These are phyloP conservation scores for Lepilemur ruficaudatus DNA, from an alignment of 2,797 vertebrate species.

Conservation along the genomic window DNA sequence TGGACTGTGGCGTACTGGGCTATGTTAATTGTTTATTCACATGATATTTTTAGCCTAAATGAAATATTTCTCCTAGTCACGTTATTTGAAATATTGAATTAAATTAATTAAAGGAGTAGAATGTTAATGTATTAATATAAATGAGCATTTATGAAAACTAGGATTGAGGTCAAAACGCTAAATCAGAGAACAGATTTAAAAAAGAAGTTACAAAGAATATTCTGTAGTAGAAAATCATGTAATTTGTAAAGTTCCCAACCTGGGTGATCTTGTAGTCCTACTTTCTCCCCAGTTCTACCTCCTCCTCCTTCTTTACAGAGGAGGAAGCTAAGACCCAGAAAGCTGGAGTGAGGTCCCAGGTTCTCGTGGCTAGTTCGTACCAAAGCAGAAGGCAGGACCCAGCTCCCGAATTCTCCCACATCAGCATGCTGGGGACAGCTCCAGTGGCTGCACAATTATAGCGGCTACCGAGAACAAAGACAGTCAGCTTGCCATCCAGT, in stretches of 20 bases:
- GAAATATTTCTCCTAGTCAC: not conserved
- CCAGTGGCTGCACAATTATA: rapidly evolving
- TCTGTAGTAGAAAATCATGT: not conserved
- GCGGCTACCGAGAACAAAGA: not conserved
- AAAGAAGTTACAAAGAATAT: not conserved
- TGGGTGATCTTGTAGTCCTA: not conserved
- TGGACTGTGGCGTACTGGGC: not conserved
- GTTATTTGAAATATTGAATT: conserved; percentile 40
- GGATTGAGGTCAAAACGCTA: not conserved
- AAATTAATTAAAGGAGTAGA: conserved; percentile 32
- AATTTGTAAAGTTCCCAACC: not conserved
- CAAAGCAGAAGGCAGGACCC: not conserved
- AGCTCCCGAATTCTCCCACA: not conserved
- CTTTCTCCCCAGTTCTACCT: rapidly evolving
- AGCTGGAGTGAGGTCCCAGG: not conserved
- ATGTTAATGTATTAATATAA: conserved; percentile 33
- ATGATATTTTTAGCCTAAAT: conserved; percentile 46
- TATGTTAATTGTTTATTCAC: conserved; percentile 1
- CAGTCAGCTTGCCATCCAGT: not conserved
- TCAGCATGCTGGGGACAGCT: rapidly evolving
- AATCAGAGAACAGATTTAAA: not conserved
- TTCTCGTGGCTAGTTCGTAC: not conserved
- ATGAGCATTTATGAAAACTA: conserved; percentile 37
- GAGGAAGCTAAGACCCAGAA: not conserved
- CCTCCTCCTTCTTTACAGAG: not conserved